Evolutionary conservation across 1,140 invertebrate genomes (phyloP).

Genomic region (Manduca sexta): DNA sequence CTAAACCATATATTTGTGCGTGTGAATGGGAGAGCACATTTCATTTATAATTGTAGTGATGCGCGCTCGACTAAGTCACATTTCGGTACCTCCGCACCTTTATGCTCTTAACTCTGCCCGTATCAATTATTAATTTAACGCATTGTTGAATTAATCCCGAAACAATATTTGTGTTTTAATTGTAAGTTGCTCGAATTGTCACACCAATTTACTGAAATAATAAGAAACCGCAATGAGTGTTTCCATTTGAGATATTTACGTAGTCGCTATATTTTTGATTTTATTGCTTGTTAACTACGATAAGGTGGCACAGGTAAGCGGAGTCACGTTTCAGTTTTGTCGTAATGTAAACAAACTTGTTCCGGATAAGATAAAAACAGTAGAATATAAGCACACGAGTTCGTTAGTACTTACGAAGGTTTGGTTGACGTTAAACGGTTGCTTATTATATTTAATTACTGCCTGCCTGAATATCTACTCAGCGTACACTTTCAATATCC

Average conservation of each 20-base stretch:
- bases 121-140: too few species aligned
- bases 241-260: conserved; percentile 22
- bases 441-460: background rate
- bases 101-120: too few species aligned
- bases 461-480: too few species aligned
- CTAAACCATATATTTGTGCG: conserved; percentile 58
- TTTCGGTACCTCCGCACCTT: conserved; percentile 23
- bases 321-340: conserved; percentile 65
- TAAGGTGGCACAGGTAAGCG: conserved; percentile 53
- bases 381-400: conserved; percentile 17
- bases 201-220: background rate
- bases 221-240: too few species aligned
- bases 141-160: too few species aligned
- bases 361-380: conserved; percentile 69
- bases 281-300: conserved; percentile 62
- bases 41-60: conserved; percentile 71
- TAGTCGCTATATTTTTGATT: conserved; percentile 48
- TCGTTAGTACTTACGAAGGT: conserved; percentile 19
- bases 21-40: conserved; percentile 71
- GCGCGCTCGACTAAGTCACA: conserved; percentile 58
- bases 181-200: too few species aligned
- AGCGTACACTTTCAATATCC: too few species aligned
- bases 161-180: too few species aligned
- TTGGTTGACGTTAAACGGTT: conserved; percentile 18
- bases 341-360: conserved; percentile 68